Conservation (phyloP, 2,797 vertebrate genomes). For the Paedocypris micromegethes region DNA sequence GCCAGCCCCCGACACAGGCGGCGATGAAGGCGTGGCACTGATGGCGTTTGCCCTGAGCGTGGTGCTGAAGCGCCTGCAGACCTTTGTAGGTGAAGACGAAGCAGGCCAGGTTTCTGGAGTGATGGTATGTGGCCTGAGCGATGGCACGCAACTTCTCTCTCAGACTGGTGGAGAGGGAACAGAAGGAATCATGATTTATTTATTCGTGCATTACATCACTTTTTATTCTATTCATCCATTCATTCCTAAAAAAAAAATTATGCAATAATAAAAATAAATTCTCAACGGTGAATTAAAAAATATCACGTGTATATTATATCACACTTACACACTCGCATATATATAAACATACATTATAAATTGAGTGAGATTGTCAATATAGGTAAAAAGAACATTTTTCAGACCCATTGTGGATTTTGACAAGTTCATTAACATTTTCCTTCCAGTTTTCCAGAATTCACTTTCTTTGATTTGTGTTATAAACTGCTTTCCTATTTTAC, state of each 20-base stretch:
- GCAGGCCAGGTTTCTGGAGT: conserved; percentile 85
- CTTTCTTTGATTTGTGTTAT: too few species aligned
- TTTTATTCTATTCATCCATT: background rate
- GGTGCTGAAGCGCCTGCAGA: conserved; percentile 75
- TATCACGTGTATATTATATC: too few species aligned
- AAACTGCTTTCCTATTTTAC: too few species aligned
- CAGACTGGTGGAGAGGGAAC: conserved; percentile 64
- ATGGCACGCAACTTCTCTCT: conserved; percentile 83
- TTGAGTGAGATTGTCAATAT: too few species aligned
- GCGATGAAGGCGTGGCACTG: conserved; percentile 88
- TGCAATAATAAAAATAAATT: background rate
- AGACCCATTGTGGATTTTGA: too few species aligned
- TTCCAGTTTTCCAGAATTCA: too few species aligned
- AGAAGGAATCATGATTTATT: background rate
- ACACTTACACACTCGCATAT: too few species aligned
- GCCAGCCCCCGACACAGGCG: conserved; percentile 82
- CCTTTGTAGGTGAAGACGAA: conserved; percentile 94
- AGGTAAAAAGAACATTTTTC: too few species aligned
- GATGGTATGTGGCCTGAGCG: conserved; percentile 82
- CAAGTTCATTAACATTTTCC: too few species aligned
- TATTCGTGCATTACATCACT: too few species aligned
- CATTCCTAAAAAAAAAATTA: background rate
- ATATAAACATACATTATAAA: too few species aligned
- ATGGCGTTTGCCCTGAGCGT: conserved; percentile 75
- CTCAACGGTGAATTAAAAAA: background rate